These are phyloP conservation scores for Malurus splendens DNA, from an alignment of 2,797 vertebrate species.

Conservation along the genomic window DNA sequence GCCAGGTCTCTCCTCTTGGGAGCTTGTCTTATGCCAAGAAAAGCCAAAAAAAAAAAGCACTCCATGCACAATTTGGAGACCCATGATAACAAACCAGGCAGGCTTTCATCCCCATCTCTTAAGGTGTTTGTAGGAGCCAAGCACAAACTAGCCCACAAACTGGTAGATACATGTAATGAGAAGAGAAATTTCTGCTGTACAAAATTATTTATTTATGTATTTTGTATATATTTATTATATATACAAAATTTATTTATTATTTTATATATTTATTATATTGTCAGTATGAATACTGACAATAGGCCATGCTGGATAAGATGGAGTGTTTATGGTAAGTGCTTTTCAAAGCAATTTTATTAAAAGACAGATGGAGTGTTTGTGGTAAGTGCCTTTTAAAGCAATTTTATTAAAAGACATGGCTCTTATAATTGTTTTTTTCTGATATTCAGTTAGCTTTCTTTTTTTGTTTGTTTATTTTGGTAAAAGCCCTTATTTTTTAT, in stretches of 20 bases:
- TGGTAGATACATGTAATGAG: neutral
- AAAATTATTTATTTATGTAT: neutral
- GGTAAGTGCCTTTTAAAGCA: neutral
- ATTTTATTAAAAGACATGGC: neutral
- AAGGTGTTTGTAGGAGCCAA: neutral
- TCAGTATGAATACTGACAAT: neutral
- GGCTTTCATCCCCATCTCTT: neutral
- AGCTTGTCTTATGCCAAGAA: neutral
- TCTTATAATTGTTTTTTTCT: neutral
- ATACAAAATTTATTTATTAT: no score
- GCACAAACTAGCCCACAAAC: neutral
- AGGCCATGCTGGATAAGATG: neutral
- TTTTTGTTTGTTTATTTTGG: neutral
- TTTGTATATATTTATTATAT: no score
- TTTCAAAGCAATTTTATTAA: neutral
- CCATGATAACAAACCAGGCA: neutral
- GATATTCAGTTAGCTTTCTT: neutral
- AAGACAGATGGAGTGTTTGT: neutral
- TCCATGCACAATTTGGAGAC: neutral
- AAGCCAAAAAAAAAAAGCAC: neutral
- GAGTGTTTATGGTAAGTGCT: neutral
- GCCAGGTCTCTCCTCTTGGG: neutral
- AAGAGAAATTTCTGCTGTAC: neutral
- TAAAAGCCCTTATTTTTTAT: neutral
- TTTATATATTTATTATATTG: no score